These are phyloP conservation scores for Montipora sp. DNA, from an alignment of 64 coral and sea anemone genomes.

Conservation along the genomic window DNA sequence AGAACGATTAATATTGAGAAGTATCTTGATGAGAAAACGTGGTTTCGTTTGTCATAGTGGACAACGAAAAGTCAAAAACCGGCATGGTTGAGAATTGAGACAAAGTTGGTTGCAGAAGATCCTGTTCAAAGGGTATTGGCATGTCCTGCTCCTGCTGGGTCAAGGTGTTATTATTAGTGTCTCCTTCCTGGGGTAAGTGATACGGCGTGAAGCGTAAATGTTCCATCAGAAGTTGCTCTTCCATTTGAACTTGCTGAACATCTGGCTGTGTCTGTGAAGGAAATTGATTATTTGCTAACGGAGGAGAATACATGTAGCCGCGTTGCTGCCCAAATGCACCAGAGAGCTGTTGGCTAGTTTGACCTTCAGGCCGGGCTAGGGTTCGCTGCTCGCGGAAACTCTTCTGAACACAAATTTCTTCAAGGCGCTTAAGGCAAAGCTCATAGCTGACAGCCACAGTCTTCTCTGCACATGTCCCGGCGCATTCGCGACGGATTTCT, in stretches of 20 bases:
- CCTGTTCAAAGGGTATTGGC: neutral
- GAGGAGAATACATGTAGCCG: neutral
- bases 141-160: neutral
- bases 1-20: too few species aligned
- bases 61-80: too few species aligned
- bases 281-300: neutral
- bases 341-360: neutral
- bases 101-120: neutral
- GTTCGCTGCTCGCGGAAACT: neutral
- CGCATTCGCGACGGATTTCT: conserved; percentile 6
- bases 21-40: too few species aligned
- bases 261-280: neutral
- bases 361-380: neutral
- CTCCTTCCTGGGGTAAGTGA: neutral
- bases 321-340: too few species aligned
- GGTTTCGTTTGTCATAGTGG: too few species aligned
- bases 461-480: neutral
- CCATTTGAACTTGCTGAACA: conserved; percentile 2
- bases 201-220: neutral
- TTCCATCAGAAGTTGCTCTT: neutral
- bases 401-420: neutral
- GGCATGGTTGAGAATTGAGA: too few species aligned
- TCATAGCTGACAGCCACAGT: neutral
- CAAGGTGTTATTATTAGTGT: neutral
- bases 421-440: neutral